These are phyloP conservation scores for Periophthalmodon schlosseri DNA, from an alignment of 2,113 vertebrate species.

Conservation along the genomic window DNA sequence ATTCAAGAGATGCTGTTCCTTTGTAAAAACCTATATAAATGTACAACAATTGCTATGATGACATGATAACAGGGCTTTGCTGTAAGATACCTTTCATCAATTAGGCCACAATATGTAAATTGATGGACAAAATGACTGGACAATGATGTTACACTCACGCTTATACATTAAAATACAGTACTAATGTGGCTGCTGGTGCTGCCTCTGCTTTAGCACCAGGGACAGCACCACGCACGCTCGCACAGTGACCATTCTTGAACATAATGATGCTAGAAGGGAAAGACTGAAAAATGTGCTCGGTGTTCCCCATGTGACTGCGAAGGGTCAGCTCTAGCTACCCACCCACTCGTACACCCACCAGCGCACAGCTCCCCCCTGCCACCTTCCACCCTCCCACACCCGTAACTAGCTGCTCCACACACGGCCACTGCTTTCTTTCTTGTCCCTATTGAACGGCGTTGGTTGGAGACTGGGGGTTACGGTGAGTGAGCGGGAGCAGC, in stretches of 20 bases:
- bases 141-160: neutral
- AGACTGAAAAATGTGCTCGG: slow-evolving; percentile 18
- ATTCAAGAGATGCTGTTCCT: neutral
- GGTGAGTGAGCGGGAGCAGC: slow-evolving; percentile 32
- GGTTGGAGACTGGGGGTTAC: neutral
- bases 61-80: too few relatives aligned
- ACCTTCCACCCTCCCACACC: slow-evolving; percentile 23
- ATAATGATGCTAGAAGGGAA: slow-evolving; percentile 8
- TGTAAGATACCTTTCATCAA: neutral
- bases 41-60: neutral
- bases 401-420: slow-evolving; percentile 19
- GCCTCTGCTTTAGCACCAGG: slow-evolving; percentile 67
- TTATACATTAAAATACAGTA: neutral
- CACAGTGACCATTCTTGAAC: slow-evolving; percentile 7
- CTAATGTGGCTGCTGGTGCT: neutral
- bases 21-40: neutral
- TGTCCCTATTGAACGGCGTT: slow-evolving; percentile 46
- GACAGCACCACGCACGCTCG: slow-evolving; percentile 63
- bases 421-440: slow-evolving; percentile 43
- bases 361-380: slow-evolving; percentile 19
- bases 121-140: neutral
- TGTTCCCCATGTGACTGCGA: slow-evolving; percentile 61
- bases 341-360: neutral
- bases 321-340: slow-evolving; percentile 55
- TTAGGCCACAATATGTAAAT: neutral